Conservation (phyloP, 2,113 vertebrate species). For the Numenius arquata region DNA sequence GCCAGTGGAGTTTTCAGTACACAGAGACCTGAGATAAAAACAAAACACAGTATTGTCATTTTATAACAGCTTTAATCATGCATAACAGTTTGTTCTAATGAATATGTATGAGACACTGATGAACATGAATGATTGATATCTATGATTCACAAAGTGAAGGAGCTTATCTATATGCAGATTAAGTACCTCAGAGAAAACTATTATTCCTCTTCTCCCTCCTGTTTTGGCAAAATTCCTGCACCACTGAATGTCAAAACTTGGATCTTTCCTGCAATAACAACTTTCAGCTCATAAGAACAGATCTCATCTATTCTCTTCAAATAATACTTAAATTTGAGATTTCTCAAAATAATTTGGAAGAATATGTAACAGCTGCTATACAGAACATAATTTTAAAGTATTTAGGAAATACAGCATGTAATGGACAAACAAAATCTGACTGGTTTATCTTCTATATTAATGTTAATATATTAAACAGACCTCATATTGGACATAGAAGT, state of each 20-base stretch:
- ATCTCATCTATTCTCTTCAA: not conserved
- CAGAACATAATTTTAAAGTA: not conserved
- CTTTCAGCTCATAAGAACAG: not conserved
- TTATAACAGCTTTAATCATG: conserved; percentile 28
- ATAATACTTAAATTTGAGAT: not conserved
- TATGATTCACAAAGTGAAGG: conserved; percentile 28
- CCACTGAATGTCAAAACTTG: not conserved
- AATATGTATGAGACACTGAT: conserved; percentile 58
- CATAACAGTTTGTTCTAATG: conserved; percentile 12
- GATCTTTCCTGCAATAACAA: not conserved
- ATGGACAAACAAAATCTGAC: not conserved
- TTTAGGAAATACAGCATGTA: not conserved
- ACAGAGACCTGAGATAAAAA: not conserved
- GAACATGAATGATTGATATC: conserved; percentile 53
- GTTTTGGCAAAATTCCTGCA: conserved; percentile 15
- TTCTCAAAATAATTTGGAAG: not conserved
- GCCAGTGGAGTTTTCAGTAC: conserved; percentile 27
- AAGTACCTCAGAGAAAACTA: conserved; percentile 28
- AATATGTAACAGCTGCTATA: not conserved
- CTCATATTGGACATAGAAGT: not conserved
- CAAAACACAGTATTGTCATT: conserved; percentile 12
- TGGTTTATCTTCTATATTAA: not conserved
- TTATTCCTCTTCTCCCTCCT: not conserved
- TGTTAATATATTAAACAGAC: not conserved
- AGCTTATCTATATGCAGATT: conserved; percentile 57